These are phyloP conservation scores for Palaemon carinicauda DNA, from an alignment of 1,140 invertebrate genomes.

Conservation along the genomic window DNA sequence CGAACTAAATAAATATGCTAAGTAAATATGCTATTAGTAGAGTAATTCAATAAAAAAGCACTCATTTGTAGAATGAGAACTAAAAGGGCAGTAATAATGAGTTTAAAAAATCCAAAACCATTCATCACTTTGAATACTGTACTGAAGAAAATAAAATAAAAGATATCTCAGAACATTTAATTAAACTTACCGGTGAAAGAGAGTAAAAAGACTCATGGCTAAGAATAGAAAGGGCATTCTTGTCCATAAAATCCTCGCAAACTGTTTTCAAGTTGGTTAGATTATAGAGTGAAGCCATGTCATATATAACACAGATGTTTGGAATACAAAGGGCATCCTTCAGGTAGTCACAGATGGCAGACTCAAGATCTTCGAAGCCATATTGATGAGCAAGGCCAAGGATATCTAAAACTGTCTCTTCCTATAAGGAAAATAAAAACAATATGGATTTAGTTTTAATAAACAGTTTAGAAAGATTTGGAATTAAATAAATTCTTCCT, in stretches of 20 bases:
- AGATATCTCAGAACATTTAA: background rate
- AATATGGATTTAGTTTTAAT: no score
- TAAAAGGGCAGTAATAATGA: no score
- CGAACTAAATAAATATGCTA: no score
- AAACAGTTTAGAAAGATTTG: no score
- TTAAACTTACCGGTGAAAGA: conserved; percentile 78
- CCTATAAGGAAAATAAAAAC: conserved; percentile 66
- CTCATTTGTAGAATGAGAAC: no score
- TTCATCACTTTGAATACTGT: background rate
- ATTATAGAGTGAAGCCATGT: conserved; percentile 83
- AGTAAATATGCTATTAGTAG: no score
- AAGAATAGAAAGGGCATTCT: conserved; percentile 84
- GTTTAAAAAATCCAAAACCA: no score
- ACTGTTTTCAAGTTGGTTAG: conserved; percentile 72
- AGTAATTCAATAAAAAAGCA: no score
- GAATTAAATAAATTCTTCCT: no score
- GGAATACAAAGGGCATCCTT: conserved; percentile 83
- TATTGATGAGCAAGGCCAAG: conserved; percentile 92
- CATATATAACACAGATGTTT: conserved; percentile 93
- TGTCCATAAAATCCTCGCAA: conserved; percentile 82
- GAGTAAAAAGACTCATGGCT: conserved; percentile 83
- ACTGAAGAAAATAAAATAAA: background rate
- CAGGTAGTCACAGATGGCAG: conserved; percentile 91
- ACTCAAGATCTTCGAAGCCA: conserved; percentile 91
- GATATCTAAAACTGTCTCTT: conserved; percentile 87